A percentile compares a stretch with the other conserved stretches of the same genome.
These are phyloP conservation scores for Malurus cyaneus DNA, from an alignment of 2,113 vertebrate species.

Conservation along the genomic window DNA sequence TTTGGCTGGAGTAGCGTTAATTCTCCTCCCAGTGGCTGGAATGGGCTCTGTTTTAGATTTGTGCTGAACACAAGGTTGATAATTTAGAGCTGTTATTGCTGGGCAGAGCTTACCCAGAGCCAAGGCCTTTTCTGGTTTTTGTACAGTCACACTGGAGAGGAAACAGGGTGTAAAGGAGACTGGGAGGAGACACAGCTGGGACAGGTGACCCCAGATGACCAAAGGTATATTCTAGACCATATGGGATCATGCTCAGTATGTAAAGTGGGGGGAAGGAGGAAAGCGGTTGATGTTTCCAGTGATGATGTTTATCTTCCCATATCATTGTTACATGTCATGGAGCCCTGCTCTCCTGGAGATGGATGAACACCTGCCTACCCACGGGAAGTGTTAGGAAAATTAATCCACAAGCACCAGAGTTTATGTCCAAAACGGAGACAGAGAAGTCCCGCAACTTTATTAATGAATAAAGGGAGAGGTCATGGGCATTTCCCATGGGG, in stretches of 20 bases:
- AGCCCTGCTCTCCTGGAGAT: background rate
- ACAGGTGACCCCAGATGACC: background rate
- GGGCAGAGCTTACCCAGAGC: background rate
- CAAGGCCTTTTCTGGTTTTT: background rate
- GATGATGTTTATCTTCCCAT: background rate
- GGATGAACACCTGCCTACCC: background rate
- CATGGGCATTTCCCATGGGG: no score
- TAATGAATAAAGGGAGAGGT: no score
- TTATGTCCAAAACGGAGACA: no score
- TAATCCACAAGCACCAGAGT: no score
- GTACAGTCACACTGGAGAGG: background rate
- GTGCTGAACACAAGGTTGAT: background rate
- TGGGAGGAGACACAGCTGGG: background rate
- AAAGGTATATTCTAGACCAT: background rate
- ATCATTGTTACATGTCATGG: fast-evolving
- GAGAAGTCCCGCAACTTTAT: no score
- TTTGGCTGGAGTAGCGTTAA: background rate
- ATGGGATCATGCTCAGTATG: background rate
- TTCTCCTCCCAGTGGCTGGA: background rate
- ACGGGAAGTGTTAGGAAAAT: no score
- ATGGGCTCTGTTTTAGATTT: background rate
- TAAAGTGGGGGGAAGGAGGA: background rate
- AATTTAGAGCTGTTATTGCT: background rate
- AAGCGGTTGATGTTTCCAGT: background rate
- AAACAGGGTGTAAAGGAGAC: background rate